A percentile compares a stretch with the other conserved stretches of the same genome.
Conservation (phyloP, 2,888 invertebrate species). For the Perizoma flavofasciatum region DNA sequence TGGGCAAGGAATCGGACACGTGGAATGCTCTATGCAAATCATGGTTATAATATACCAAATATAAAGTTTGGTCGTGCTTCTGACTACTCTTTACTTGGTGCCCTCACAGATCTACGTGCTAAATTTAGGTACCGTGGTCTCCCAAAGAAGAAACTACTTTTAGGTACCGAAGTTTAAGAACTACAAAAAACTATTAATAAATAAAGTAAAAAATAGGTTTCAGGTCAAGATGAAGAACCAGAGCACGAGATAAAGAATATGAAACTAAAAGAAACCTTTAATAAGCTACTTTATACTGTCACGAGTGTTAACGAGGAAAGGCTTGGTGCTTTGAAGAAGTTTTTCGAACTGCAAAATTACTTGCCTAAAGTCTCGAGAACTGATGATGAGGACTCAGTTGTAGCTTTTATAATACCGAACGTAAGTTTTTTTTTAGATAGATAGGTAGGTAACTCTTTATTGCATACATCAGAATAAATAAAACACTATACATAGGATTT, state of each 20-base stretch:
- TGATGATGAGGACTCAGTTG: background rate
- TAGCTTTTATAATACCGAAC: slow-evolving; percentile 16
- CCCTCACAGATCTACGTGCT: too few relatives aligned
- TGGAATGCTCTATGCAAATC: too few relatives aligned
- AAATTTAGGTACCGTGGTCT: background rate
- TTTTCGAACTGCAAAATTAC: slow-evolving; percentile 12
- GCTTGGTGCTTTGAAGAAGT: slow-evolving; percentile 9
- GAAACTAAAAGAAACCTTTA: slow-evolving; percentile 8
- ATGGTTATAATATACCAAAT: too few relatives aligned
- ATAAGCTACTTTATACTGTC: slow-evolving; percentile 3
- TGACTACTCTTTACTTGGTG: too few relatives aligned
- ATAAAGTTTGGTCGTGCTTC: too few relatives aligned
- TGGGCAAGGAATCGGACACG: too few relatives aligned
- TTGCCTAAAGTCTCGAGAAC: slow-evolving; percentile 10
- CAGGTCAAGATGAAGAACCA: slow-evolving; percentile 1
- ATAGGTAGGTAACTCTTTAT: too few relatives aligned
- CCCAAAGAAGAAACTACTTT: too few relatives aligned
- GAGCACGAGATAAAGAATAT: slow-evolving; percentile 5
- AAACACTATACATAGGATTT: too few relatives aligned
- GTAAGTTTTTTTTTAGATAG: slow-evolving; percentile 16
- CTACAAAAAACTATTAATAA: too few relatives aligned
- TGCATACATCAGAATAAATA: too few relatives aligned
- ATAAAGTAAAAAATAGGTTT: slow-evolving; percentile 5
- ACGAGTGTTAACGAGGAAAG: slow-evolving; percentile 12
- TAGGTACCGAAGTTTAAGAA: too few relatives aligned